Evolutionary conservation across 1,140 invertebrate species (phyloP), one percentile per base, ranked within the genome.

Genomic region (Sycophaga agraensis): DNA sequence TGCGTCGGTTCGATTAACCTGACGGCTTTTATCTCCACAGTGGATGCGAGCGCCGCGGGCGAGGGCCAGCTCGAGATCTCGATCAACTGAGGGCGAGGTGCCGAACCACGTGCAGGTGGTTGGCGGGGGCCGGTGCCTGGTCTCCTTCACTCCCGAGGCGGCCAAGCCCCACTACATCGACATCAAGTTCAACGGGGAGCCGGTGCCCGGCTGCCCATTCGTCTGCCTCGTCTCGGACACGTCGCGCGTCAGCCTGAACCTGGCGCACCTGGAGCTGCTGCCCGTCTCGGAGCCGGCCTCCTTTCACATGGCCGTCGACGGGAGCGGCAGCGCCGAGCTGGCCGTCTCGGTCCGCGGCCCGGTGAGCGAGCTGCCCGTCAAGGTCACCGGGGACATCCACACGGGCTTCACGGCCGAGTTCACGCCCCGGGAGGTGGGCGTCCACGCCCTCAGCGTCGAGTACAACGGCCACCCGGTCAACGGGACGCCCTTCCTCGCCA

Each of bases 21-120:
- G 28, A 31, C 6, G n/a, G n/a, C 8, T 28, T 48, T 48, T 34
- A 11, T 49, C 12, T 12, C 1, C 24, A 11, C 78, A 94, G 95
- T 98, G 71, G 94, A 98, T 82, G 96, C 96, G 9, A 93, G 92
- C 73, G 91, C 94, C 71, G 96, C 95, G 46, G 96, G 96, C 39
- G 95, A 98, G 85, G 96, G 96, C 28, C 94, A 97, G 80, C 84
- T 98, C 68, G 96, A 98, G 85, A 98, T 98, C 73, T 96, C 94
- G 59, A 96, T 98, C 74, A 98, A 98, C 76, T n/a, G 94, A 98
- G 82, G 96, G 96, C 63, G 94, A 97, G 84, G 93, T 98, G 31
- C 96, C 96, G 37, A 98, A 98, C 84, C 94, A 98, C 80, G 96
- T 98, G 17, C 93, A 94, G 79, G 92, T 95, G 14, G 91, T 98